Conservation (phyloP, 2,888 invertebrate genomes). For the Coenonympha arcania region DNA sequence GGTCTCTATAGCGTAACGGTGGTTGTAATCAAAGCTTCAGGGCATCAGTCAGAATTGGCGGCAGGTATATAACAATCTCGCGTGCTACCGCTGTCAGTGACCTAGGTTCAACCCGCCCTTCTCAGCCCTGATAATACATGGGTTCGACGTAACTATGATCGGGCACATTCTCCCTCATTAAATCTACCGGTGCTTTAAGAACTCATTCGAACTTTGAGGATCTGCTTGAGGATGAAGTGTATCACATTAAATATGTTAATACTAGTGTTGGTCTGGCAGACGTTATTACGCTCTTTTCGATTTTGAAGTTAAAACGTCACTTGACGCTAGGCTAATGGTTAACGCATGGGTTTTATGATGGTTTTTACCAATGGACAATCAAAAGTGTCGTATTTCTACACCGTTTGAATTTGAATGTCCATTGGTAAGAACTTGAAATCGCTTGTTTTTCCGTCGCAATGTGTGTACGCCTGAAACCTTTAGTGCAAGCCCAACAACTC, state of each 20-base stretch:
- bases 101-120: slow-evolving; percentile 62
- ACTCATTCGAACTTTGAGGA: not conserved
- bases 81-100: slow-evolving; percentile 60
- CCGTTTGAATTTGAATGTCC: not conserved
- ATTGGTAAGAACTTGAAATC: no score
- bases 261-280: not conserved
- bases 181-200: slow-evolving; percentile 31
- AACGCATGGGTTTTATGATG: no score
- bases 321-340: no score
- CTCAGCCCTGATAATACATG: slow-evolving; percentile 70
- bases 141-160: slow-evolving; percentile 57
- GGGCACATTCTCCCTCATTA: slow-evolving; percentile 57
- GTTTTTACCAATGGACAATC: no score
- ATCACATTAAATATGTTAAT: not conserved
- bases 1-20: slow-evolving; percentile 17
- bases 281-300: no score
- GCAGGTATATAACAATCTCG: slow-evolving; percentile 30
- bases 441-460: no score
- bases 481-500: no score
- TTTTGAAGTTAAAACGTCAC: no score
- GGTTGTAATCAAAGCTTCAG: slow-evolving; percentile 21
- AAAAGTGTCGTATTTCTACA: no score
- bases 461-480: no score
- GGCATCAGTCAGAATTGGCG: slow-evolving; percentile 26
- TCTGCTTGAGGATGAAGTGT: not conserved